phyloP scores from a whole-genome alignment of 2,113 vertebrate species.

The Misgurnus anguillicaudatus region DNA sequence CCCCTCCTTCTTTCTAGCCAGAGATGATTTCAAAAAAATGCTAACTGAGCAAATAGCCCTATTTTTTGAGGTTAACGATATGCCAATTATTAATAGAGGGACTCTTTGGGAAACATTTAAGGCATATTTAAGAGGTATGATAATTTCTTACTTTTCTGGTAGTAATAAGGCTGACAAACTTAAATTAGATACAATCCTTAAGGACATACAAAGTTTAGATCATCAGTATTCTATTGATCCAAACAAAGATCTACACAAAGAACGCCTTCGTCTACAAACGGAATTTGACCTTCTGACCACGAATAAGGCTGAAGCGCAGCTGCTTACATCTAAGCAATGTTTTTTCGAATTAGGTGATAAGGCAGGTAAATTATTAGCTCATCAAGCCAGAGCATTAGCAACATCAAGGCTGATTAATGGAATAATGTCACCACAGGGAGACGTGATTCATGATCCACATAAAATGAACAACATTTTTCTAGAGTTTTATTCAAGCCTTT shows the following conservation, averaged over 20 bases:
- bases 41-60: neutral
- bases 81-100: neutral
- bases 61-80: neutral
- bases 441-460: neutral
- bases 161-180: neutral
- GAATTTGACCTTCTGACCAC: neutral
- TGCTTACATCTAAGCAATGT: neutral
- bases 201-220: neutral
- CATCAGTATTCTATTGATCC: neutral
- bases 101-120: neutral
- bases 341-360: neutral
- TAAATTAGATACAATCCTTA: neutral
- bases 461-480: neutral
- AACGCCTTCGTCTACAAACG: neutral
- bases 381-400: slow-evolving; percentile 3
- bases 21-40: slow-evolving; percentile 9
- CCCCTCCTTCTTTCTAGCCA: slow-evolving; percentile 9
- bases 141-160: neutral
- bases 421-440: neutral
- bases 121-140: slow-evolving; percentile 4
- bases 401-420: slow-evolving; percentile 1
- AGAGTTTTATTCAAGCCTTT: neutral
- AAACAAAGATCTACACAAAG: neutral
- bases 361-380: slow-evolving; percentile 1
- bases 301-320: neutral